Evolutionary conservation across 1,140 invertebrate genomes (phyloP).

Genomic region (Sogatella furcifera): DNA sequence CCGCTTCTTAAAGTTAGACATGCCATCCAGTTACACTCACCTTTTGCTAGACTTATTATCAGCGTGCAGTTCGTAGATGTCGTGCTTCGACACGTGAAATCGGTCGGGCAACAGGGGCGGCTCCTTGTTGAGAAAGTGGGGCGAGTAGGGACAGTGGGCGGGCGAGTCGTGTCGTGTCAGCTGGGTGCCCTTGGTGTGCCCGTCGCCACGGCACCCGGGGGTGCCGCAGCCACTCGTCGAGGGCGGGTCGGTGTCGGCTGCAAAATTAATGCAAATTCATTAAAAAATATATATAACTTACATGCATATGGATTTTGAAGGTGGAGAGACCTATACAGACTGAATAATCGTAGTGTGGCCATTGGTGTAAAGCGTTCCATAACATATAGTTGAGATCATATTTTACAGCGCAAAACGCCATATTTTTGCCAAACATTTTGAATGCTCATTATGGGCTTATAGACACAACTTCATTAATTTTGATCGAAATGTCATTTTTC

Average conservation of each 20-base stretch:
- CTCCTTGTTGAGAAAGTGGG: constrained; percentile 52
- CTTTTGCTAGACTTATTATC: neutral
- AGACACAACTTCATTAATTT: too few relatives aligned
- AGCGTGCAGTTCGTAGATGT: constrained; percentile 6
- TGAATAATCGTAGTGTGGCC: too few relatives aligned
- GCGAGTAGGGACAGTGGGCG: constrained; percentile 76
- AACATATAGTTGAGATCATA: too few relatives aligned
- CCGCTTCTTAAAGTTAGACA: too few relatives aligned
- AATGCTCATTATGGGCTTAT: too few relatives aligned
- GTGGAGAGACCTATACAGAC: too few relatives aligned
- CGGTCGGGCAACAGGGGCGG: constrained; percentile 39
- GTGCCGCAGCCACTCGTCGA: constrained; percentile 45
- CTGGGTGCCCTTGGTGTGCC: constrained; percentile 63
- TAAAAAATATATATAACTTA: neutral
- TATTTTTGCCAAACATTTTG: too few relatives aligned
- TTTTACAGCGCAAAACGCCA: too few relatives aligned
- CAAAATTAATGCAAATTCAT: neutral
- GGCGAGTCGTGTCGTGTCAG: constrained; percentile 62
- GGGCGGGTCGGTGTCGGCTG: neutral
- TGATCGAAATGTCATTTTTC: too few relatives aligned
- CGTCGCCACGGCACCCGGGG: constrained; percentile 66
- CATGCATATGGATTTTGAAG: too few relatives aligned
- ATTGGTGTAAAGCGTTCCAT: too few relatives aligned
- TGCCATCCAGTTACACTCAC: too few relatives aligned
- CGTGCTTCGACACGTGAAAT: constrained; percentile 25